Conservation (phyloP, 2,888 invertebrate genomes). For the Mycalesis mineus region DNA sequence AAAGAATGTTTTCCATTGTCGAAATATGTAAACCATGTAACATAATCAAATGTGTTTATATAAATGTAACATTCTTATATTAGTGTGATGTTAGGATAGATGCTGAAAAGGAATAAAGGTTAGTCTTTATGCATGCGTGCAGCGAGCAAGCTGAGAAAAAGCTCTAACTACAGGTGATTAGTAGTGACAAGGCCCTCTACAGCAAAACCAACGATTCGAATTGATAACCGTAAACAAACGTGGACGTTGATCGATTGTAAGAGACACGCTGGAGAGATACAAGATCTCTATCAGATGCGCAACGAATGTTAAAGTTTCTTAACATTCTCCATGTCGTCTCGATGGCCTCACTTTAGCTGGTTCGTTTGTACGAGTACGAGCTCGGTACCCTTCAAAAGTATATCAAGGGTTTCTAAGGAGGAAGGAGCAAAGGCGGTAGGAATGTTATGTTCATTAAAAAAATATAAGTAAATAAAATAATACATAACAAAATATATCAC, state of each 20-base stretch:
- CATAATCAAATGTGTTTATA: neutral
- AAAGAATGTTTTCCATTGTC: constrained; percentile 3
- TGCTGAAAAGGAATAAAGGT: constrained; percentile 75
- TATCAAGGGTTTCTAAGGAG: neutral
- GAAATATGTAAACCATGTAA: constrained; percentile 2
- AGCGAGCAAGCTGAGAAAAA: constrained; percentile 66
- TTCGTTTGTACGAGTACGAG: neutral
- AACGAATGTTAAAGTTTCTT: neutral
- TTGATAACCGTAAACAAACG: neutral
- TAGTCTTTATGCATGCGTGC: constrained; percentile 75
- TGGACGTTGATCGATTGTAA: neutral
- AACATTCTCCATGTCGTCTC: neutral
- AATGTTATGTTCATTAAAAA: neutral
- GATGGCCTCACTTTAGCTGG: neutral
- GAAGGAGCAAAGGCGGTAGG: neutral
- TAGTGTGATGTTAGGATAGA: constrained; percentile 69
- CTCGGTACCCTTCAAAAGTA: neutral
- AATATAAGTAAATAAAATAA: too few species aligned
- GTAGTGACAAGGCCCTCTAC: constrained; percentile 55
- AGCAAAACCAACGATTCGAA: neutral
- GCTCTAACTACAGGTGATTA: constrained; percentile 59
- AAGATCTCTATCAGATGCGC: too few species aligned
- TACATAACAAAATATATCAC: neutral
- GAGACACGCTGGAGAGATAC: too few species aligned
- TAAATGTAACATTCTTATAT: constrained; percentile 34